These are phyloP conservation scores for Synergus itoensis DNA, from an alignment of 2,888 invertebrate species.

Conservation along the genomic window DNA sequence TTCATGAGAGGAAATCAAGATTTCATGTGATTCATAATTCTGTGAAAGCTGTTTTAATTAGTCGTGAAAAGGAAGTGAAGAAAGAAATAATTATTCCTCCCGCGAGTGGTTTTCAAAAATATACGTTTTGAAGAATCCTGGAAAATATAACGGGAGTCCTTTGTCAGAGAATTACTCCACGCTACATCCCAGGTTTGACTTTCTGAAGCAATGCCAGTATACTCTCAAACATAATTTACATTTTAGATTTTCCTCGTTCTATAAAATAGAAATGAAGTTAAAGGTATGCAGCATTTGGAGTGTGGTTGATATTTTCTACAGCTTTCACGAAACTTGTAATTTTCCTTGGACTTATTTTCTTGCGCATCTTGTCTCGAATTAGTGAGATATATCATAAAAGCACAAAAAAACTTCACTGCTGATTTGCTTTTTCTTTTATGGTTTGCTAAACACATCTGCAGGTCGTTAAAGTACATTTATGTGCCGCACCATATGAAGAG, in stretches of 20 bases:
- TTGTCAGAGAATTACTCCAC: slow-evolving; percentile 20
- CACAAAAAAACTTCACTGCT: background rate
- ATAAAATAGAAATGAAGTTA: background rate
- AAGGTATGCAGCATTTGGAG: background rate
- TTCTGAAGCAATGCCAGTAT: slow-evolving; percentile 15
- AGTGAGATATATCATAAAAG: background rate
- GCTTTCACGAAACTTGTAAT: background rate
- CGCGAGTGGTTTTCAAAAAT: background rate
- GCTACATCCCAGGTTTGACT: slow-evolving; percentile 29
- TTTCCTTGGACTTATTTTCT: background rate
- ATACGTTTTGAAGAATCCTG: slow-evolving; percentile 23
- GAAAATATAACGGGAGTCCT: slow-evolving; percentile 27
- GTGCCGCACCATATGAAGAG: slow-evolving; percentile 15
- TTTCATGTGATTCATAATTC: background rate
- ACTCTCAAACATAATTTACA: background rate
- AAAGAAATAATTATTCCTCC: background rate
- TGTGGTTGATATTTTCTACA: background rate
- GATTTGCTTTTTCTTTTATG: background rate
- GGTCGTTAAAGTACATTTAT: slow-evolving; percentile 48
- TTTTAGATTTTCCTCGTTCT: background rate
- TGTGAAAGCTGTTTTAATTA: background rate
- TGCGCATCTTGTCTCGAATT: background rate
- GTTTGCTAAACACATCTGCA: slow-evolving; percentile 38
- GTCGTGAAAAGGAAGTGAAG: background rate
- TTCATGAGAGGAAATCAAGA: background rate